Evolutionary conservation across 2,113 vertebrate species (phyloP).

Genomic region (human): GRCh38 chr7:93048501-93049000

Average conservation of each 20-base stretch:
- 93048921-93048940: neutral
- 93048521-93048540: slow-evolving; percentile 41
- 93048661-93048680: neutral
- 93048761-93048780: neutral
- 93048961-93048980: neutral
- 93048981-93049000: neutral
- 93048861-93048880: neutral
- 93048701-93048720: neutral
- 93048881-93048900: neutral
- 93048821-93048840: neutral
- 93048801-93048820: neutral
- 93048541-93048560: neutral
- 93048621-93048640: neutral
- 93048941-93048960: neutral
- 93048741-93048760: neutral
- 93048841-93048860: neutral
- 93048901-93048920: neutral
- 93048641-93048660: neutral
- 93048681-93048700: neutral
- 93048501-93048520: slow-evolving; percentile 50
- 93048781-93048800: neutral
- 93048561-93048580: neutral
- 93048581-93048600: neutral
- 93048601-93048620: neutral
- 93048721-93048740: neutral